phyloP scores from a whole-genome alignment of 2,797 vertebrate species.

The Dromococcyx pavoninus region DNA sequence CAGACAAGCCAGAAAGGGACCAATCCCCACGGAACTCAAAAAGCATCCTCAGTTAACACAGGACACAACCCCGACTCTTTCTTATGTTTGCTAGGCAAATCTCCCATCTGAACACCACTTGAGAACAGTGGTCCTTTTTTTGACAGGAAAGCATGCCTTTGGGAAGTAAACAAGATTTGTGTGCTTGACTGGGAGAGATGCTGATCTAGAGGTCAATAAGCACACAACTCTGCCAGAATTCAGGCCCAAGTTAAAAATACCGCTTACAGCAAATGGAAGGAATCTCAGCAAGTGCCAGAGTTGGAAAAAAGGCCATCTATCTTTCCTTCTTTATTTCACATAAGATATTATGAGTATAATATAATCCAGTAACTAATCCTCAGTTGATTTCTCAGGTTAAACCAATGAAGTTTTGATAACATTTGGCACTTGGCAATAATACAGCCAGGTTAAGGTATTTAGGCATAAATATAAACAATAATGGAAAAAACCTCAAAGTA shows the following conservation, averaged over 20 bases:
- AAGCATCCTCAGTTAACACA: neutral
- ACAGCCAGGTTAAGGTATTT: constrained; percentile 72
- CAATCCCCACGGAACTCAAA: neutral
- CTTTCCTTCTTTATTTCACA: neutral
- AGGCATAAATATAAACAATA: constrained; percentile 78
- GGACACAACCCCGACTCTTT: neutral
- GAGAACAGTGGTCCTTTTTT: neutral
- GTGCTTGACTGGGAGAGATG: neutral
- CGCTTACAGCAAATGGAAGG: constrained; percentile 8
- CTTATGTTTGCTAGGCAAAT: neutral
- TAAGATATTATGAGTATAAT: neutral
- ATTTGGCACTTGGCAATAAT: constrained; percentile 77
- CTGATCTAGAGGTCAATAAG: neutral
- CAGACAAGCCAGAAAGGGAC: neutral
- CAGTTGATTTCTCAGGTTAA: constrained; percentile 20
- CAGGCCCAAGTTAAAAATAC: neutral
- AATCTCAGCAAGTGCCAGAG: neutral
- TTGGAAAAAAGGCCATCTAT: neutral
- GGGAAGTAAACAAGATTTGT: neutral
- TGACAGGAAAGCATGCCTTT: neutral
- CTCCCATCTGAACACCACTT: neutral
- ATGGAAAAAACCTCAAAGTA: constrained; percentile 41
- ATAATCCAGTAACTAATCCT: constrained; percentile 20
- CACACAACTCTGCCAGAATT: neutral
- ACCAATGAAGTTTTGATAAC: constrained; percentile 39